A percentile compares a stretch with the other conserved stretches of the same genome.
Conservation (phyloP, 2,797 vertebrate genomes). For the Manis javanica region DNA sequence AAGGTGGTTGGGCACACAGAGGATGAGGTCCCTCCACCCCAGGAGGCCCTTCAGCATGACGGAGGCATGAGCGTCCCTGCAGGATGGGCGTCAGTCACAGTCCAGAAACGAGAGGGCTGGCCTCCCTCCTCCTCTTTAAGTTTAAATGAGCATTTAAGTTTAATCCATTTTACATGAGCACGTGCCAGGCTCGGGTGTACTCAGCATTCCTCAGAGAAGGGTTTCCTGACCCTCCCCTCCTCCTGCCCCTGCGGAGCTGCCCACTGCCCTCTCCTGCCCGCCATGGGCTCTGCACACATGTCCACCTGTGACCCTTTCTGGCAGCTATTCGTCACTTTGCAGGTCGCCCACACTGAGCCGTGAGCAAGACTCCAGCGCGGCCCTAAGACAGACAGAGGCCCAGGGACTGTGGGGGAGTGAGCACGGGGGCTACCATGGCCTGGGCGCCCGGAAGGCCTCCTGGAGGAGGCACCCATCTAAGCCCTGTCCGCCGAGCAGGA, state of each 20-base stretch:
- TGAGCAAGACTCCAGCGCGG: neutral
- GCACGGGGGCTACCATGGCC: neutral
- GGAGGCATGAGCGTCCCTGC: neutral
- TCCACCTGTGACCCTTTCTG: neutral
- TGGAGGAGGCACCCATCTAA: neutral
- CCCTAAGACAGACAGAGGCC: neutral
- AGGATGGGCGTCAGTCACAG: neutral
- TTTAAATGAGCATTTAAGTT: neutral
- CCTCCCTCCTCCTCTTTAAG: neutral
- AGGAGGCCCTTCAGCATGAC: neutral
- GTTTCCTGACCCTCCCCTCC: neutral
- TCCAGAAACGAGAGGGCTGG: neutral
- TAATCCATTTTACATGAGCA: neutral
- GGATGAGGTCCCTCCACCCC: neutral
- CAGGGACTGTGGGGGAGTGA: neutral
- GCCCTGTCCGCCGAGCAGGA: neutral
- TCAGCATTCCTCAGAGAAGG: neutral
- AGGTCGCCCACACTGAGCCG: neutral
- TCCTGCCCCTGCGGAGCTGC: neutral
- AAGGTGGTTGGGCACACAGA: too few relatives aligned
- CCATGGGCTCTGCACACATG: neutral
- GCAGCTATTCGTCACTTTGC: neutral
- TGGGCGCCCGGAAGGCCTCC: neutral
- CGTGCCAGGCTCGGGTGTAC: accelerated
- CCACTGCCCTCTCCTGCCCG: neutral